These are phyloP conservation scores for Bothrops jararaca DNA, from an alignment of 2,113 vertebrate genomes.

Conservation along the genomic window DNA sequence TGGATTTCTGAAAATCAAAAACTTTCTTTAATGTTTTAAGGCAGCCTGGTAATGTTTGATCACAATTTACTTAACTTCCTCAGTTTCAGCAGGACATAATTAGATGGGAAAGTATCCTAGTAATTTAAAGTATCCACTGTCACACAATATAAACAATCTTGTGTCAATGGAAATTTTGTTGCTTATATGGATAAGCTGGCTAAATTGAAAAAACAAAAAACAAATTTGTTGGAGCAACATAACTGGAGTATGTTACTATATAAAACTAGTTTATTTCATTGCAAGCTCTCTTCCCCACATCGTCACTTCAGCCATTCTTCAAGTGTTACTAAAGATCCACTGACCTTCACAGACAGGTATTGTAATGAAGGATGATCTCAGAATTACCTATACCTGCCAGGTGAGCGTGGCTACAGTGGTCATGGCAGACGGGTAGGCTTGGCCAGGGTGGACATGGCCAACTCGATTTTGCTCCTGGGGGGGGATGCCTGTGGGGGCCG, in stretches of 20 bases:
- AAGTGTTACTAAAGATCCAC: background rate
- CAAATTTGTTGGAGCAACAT: background rate
- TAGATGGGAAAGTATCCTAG: constrained; percentile 32
- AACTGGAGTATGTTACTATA: background rate
- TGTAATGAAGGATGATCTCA: background rate
- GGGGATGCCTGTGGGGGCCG: too few species aligned
- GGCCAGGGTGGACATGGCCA: too few species aligned
- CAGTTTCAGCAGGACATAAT: constrained; percentile 32
- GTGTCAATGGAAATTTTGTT: background rate
- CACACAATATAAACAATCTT: background rate
- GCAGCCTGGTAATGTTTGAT: constrained; percentile 42
- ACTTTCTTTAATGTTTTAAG: constrained; percentile 51
- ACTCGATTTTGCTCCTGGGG: too few species aligned
- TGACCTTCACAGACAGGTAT: background rate
- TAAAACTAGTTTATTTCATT: background rate
- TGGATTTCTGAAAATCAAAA: constrained; percentile 51
- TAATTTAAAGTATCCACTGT: constrained; percentile 29
- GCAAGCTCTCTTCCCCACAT: background rate
- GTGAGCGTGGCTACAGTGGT: too few species aligned
- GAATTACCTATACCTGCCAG: too few species aligned
- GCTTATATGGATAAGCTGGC: background rate
- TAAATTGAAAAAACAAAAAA: background rate
- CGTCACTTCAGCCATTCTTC: background rate
- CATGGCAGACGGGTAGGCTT: too few species aligned
- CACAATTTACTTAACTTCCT: constrained; percentile 37